A percentile compares a stretch with the other conserved stretches of the same genome.
These are phyloP conservation scores for Mactra quadrangularis DNA, from an alignment of 1,140 invertebrate species.

Conservation along the genomic window DNA sequence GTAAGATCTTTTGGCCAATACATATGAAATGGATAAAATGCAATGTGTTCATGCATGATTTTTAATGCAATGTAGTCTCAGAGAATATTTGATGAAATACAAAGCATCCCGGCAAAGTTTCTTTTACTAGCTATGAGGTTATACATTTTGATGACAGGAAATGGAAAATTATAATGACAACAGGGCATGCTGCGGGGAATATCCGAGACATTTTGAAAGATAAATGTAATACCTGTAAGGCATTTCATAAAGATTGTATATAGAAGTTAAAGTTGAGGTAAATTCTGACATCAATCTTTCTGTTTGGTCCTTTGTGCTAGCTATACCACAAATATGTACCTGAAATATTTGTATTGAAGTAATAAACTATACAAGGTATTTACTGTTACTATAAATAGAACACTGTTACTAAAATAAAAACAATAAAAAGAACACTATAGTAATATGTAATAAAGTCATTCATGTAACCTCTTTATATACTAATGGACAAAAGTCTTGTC, in stretches of 20 bases:
- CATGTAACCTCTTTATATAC: background rate
- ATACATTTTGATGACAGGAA: too few species aligned
- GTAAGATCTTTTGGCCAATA: too few species aligned
- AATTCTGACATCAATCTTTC: background rate
- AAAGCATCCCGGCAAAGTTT: too few species aligned
- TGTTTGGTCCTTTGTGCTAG: background rate
- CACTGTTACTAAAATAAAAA: too few species aligned
- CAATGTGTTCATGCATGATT: too few species aligned
- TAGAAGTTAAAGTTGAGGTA: background rate
- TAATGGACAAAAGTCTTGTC: too few species aligned
- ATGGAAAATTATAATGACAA: too few species aligned
- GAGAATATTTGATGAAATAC: too few species aligned
- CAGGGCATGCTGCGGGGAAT: too few species aligned
- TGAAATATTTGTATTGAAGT: background rate
- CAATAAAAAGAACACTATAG: background rate
- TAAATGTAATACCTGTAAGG: slow-evolving; percentile 18
- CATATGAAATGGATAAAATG: background rate
- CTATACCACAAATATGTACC: slow-evolving; percentile 20
- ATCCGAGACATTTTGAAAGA: too few species aligned
- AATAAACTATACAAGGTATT: background rate
- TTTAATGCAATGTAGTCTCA: too few species aligned
- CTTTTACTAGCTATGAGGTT: too few species aligned
- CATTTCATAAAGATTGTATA: slow-evolving; percentile 19
- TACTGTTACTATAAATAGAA: background rate
- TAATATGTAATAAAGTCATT: background rate